These are phyloP conservation scores for Xylocampa areola DNA, from an alignment of 2,888 invertebrate genomes.

Conservation along the genomic window DNA sequence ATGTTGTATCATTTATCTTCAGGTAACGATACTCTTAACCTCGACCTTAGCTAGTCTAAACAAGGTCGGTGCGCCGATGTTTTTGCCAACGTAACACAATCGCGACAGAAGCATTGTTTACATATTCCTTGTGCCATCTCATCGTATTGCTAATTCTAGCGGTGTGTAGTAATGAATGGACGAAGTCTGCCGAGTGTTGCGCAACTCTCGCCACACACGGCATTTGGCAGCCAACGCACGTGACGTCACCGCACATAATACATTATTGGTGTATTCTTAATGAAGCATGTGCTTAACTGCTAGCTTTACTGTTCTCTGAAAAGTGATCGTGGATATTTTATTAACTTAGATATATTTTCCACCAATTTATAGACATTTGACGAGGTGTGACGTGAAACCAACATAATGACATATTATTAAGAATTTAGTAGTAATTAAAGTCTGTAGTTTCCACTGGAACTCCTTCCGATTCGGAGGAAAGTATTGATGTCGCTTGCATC, in stretches of 20 bases:
- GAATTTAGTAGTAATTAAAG: no score
- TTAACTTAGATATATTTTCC: neutral
- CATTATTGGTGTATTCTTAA: slow-evolving; percentile 20
- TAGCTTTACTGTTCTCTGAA: slow-evolving; percentile 6
- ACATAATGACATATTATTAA: neutral
- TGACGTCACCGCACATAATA: slow-evolving; percentile 38
- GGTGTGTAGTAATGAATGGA: slow-evolving; percentile 32
- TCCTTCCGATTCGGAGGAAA: neutral
- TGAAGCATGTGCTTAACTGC: slow-evolving; percentile 15
- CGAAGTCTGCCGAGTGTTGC: slow-evolving; percentile 37
- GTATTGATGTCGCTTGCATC: neutral
- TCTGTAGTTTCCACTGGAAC: no score
- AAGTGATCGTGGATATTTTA: slow-evolving; percentile 10
- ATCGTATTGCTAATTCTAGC: slow-evolving; percentile 23
- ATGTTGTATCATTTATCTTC: slow-evolving; percentile 1
- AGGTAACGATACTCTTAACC: slow-evolving; percentile 15
- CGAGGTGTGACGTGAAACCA: neutral
- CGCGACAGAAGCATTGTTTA: slow-evolving; percentile 51
- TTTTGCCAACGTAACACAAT: slow-evolving; percentile 37
- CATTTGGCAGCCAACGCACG: slow-evolving; percentile 17
- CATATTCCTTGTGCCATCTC: slow-evolving; percentile 16
- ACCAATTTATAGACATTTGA: neutral
- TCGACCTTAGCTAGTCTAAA: slow-evolving; percentile 40
- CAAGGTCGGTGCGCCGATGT: slow-evolving; percentile 31
- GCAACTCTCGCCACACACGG: slow-evolving; percentile 19